A percentile compares a stretch with the other conserved stretches of the same genome.
Evolutionary conservation across 2,888 invertebrate genomes (phyloP).

Genomic region (Metacarcinus magister): DNA sequence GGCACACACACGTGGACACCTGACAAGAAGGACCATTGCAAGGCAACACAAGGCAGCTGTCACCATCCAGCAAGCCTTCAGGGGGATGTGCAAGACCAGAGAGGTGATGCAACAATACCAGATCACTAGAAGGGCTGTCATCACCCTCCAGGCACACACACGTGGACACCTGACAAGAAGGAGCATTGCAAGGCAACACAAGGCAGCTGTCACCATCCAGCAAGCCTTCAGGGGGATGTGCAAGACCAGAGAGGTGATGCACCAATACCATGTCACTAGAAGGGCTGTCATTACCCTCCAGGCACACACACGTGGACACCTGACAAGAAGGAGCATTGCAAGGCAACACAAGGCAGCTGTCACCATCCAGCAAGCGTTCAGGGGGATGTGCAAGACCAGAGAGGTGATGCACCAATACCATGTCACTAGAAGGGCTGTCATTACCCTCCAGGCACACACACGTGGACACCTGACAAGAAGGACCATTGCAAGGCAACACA

Average conservation of each 20-base stretch:
- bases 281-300: constrained; percentile 52
- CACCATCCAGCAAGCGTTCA: not conserved
- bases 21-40: not conserved
- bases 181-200: not conserved
- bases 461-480: not conserved
- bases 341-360: not conserved
- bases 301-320: not conserved
- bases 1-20: no score
- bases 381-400: not conserved
- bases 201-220: constrained; percentile 62
- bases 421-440: not conserved
- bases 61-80: not conserved
- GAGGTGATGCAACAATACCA: constrained; percentile 1
- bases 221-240: no score
- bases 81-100: not conserved
- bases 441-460: constrained; percentile 1
- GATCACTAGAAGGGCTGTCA: constrained; percentile 47
- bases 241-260: not conserved
- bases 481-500: not conserved
- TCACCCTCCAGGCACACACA: constrained; percentile 70
- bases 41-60: not conserved
- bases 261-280: not conserved
- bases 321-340: constrained; percentile 4
- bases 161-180: constrained; percentile 65
- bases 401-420: no score